These are phyloP conservation scores for Lateolabrax maculatus DNA, from an alignment of 2,797 vertebrate species.

Conservation along the genomic window DNA sequence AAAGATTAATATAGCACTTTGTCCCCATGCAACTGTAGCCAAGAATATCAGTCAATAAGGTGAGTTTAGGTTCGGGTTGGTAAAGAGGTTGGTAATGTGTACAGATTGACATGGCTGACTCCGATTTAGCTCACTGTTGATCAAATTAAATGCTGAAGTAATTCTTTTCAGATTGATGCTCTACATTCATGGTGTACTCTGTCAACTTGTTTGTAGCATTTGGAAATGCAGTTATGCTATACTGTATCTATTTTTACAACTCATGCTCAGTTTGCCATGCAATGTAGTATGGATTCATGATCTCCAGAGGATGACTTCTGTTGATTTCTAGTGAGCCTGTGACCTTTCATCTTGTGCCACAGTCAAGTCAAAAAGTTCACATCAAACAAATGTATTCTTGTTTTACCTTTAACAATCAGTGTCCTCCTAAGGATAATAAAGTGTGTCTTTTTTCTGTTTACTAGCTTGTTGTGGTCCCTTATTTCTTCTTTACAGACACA, in stretches of 20 bases:
- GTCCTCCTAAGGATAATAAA: not conserved
- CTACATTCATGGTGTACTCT: not conserved
- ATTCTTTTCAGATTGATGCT: not conserved
- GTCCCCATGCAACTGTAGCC: not conserved
- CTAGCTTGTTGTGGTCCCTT: not conserved
- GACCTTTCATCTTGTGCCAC: not conserved
- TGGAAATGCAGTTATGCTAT: not conserved
- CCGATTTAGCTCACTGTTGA: not conserved
- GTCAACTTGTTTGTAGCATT: slow-evolving; percentile 5
- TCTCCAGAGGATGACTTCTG: not conserved
- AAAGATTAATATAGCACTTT: not conserved
- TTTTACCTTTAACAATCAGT: not conserved
- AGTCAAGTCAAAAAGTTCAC: not conserved
- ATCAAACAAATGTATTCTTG: not conserved
- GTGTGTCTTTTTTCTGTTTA: not conserved
- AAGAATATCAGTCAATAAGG: not conserved
- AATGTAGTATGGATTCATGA: not conserved
- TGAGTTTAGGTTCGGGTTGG: not conserved
- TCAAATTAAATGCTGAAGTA: not conserved
- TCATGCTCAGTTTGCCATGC: not conserved
- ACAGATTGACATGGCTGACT: not conserved
- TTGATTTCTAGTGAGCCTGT: not conserved
- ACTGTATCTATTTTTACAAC: not conserved
- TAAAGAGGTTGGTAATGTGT: not conserved
- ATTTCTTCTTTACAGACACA: not conserved